These are phyloP conservation scores for Zeus faber DNA, from an alignment of 2,113 vertebrate species.

Conservation along the genomic window DNA sequence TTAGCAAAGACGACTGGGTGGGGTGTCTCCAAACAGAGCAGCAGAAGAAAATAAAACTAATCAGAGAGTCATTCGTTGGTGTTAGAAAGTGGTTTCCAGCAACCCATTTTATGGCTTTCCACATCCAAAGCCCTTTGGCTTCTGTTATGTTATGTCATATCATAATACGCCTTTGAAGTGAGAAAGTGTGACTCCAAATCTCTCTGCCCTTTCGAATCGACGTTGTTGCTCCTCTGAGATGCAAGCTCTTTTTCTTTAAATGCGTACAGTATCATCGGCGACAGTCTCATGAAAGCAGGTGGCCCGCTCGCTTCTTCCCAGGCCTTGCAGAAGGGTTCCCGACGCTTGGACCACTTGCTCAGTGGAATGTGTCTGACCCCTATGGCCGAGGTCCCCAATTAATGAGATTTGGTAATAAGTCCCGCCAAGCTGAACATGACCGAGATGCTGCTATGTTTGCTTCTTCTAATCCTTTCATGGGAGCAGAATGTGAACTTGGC, in stretches of 20 bases:
- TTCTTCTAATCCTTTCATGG: slow-evolving; percentile 31
- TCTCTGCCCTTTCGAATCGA: too few species aligned
- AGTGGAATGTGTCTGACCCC: slow-evolving; percentile 29
- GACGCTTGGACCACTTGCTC: slow-evolving; percentile 44
- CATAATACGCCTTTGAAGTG: background rate
- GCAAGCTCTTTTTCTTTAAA: too few species aligned
- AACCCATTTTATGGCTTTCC: slow-evolving; percentile 14
- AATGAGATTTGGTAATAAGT: slow-evolving; percentile 32
- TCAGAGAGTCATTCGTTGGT: slow-evolving; percentile 23
- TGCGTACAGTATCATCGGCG: too few species aligned
- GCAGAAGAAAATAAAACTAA: slow-evolving; percentile 16
- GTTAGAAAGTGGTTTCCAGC: slow-evolving; percentile 3
- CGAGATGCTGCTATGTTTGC: slow-evolving; percentile 15
- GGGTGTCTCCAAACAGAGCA: slow-evolving; percentile 17
- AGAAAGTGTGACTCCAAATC: background rate
- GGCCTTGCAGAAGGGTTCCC: slow-evolving; percentile 21
- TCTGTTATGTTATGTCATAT: background rate
- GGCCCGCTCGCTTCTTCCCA: slow-evolving; percentile 1
- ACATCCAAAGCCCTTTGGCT: background rate
- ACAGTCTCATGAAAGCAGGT: background rate
- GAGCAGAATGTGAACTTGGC: slow-evolving; percentile 12
- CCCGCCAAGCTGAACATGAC: slow-evolving; percentile 18
- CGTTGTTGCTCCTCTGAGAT: too few species aligned
- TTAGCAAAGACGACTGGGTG: slow-evolving; percentile 29
- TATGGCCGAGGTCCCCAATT: slow-evolving; percentile 20